Evolutionary conservation across 92 coral and sea anemone species (phyloP).

Genomic region (Palythoa grandiflora): DNA sequence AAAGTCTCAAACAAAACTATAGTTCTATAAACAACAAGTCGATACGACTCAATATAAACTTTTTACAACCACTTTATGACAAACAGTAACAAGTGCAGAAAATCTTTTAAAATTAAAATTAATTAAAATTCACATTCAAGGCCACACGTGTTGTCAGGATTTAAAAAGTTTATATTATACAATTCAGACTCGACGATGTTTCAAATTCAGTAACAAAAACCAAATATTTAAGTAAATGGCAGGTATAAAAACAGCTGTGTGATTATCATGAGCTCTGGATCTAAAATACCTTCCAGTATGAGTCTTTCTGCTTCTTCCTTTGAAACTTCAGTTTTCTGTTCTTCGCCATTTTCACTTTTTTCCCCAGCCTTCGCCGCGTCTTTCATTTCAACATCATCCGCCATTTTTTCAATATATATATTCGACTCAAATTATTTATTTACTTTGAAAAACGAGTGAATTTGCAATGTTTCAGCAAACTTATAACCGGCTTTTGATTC

Average conservation of each 20-base stretch:
- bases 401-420: conserved; percentile 44
- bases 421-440: background rate
- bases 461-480: background rate
- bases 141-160: background rate
- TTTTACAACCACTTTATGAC: background rate
- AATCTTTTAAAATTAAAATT: no score
- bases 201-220: background rate
- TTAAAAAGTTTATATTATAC: background rate
- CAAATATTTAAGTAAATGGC: background rate
- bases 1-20: no score
- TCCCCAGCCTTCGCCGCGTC: conserved; percentile 70
- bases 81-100: no score
- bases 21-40: background rate
- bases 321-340: conserved; percentile 83
- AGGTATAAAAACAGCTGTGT: background rate
- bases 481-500: background rate
- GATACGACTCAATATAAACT: background rate
- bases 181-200: background rate
- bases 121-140: background rate
- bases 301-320: conserved; percentile 95
- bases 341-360: conserved; percentile 71
- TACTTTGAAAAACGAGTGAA: conserved; percentile 4
- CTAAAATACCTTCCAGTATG: conserved; percentile 83
- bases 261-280: background rate
- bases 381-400: conserved; percentile 96